Evolutionary conservation across 2,113 vertebrate genomes (phyloP).

Genomic region (Baryphthengus martii): DNA sequence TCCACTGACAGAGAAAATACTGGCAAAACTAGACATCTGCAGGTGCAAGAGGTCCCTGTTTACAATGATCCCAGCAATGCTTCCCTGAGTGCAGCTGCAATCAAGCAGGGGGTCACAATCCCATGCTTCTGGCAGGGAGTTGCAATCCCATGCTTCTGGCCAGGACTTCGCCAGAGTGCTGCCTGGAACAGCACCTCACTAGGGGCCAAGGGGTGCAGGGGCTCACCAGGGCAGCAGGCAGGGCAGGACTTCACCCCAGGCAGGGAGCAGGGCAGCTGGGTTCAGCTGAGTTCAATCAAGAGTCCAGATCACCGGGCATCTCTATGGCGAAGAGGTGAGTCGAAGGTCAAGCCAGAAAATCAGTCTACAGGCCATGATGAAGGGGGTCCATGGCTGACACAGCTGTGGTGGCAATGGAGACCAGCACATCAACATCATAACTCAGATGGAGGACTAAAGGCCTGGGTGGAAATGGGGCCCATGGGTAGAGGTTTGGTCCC

Average conservation of each 20-base stretch:
- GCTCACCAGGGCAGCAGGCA: accelerated
- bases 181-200: background rate
- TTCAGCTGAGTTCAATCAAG: background rate
- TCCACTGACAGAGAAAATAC: background rate
- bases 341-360: background rate
- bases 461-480: background rate
- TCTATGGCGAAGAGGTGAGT: background rate
- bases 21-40: background rate
- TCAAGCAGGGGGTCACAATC: background rate
- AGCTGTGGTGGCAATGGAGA: background rate
- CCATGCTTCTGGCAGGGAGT: background rate
- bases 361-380: background rate
- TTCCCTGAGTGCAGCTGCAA: background rate
- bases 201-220: too few relatives aligned
- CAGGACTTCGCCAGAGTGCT: background rate
- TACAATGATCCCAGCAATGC: background rate
- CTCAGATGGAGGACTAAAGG: background rate
- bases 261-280: background rate
- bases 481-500: background rate
- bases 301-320: background rate
- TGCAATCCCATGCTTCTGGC: background rate
- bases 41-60: background rate
- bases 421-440: background rate
- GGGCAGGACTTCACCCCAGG: background rate
- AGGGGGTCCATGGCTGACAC: background rate